A percentile compares a stretch with the other conserved stretches of the same genome.
phyloP scores from a whole-genome alignment of 1,140 invertebrate species.

The Zaprionus ornatus region DNA sequence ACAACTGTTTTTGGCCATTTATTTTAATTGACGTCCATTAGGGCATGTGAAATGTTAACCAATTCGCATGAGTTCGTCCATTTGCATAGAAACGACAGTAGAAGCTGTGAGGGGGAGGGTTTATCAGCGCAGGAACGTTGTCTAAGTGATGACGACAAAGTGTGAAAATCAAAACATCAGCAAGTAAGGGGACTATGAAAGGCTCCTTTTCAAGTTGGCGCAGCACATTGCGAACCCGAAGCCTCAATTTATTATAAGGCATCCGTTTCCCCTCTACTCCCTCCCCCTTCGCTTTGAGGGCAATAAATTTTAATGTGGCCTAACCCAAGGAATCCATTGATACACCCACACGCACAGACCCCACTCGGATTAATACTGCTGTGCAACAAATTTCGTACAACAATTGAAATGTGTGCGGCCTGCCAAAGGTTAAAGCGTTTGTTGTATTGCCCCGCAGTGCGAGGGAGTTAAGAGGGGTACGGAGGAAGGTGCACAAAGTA shows the following conservation, averaged over 20 bases:
- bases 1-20: conserved; percentile 36
- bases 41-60: background rate
- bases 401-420: conserved; percentile 69
- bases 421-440: conserved; percentile 68
- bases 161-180: conserved; percentile 30
- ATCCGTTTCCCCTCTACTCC: background rate
- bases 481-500: conserved; percentile 16
- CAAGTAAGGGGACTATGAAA: conserved; percentile 29
- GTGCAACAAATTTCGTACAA: conserved; percentile 37
- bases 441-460: conserved; percentile 56
- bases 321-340: conserved; percentile 37
- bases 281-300: conserved; percentile 24
- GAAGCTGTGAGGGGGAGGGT: background rate
- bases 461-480: conserved; percentile 4
- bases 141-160: conserved; percentile 33
- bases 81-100: conserved; percentile 19
- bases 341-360: conserved; percentile 14
- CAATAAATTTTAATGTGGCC: conserved; percentile 70
- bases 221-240: conserved; percentile 10
- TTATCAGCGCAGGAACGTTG: background rate
- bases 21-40: conserved; percentile 49
- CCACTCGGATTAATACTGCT: conserved; percentile 11
- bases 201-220: background rate
- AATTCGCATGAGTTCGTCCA: background rate
- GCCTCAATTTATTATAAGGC: conserved; percentile 35